A percentile compares a stretch with the other conserved stretches of the same genome.
Conservation (phyloP, 1,140 invertebrate genomes). For the Drosophila tsacasi region DNA sequence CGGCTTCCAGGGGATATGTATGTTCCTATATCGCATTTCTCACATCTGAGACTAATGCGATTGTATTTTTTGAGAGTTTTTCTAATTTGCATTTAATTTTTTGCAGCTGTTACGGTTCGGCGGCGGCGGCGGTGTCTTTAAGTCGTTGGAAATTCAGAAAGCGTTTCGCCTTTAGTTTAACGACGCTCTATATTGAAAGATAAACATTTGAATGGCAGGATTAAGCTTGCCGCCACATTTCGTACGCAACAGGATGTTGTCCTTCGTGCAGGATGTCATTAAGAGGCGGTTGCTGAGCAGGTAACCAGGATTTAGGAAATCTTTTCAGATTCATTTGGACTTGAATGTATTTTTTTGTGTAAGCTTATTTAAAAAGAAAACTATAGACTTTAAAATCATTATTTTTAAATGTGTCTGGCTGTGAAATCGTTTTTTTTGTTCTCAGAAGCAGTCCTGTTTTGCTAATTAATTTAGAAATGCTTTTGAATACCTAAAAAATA, state of each 20-base stretch:
- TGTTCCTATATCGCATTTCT: conserved; percentile 82
- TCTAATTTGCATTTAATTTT: conserved; percentile 84
- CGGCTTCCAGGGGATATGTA: conserved; percentile 28
- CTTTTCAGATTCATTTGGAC: not conserved
- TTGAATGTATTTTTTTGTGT: not conserved
- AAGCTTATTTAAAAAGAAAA: not conserved
- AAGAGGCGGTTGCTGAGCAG: not conserved
- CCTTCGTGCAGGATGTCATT: conserved; percentile 1
- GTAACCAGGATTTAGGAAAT: conserved; percentile 1
- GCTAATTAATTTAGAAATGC: not conserved
- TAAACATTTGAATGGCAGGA: conserved; percentile 63
- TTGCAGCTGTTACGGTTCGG: conserved; percentile 75
- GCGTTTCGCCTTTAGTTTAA: conserved; percentile 75
- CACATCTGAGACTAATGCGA: conserved; percentile 84
- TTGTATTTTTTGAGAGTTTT: conserved; percentile 79
- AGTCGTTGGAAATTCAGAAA: conserved; percentile 76
- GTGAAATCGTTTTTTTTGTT: not conserved
- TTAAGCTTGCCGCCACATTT: conserved; percentile 49
- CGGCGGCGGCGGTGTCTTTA: conserved; percentile 42
- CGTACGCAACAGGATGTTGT: conserved; percentile 70
- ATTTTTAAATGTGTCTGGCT: not conserved
- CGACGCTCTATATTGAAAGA: conserved; percentile 73
- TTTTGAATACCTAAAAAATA: not conserved
- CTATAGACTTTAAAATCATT: not conserved
- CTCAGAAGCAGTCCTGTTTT: not conserved